Conservation (phyloP, 64 coral and sea anemone genomes). For the Montipora capricornis region DNA sequence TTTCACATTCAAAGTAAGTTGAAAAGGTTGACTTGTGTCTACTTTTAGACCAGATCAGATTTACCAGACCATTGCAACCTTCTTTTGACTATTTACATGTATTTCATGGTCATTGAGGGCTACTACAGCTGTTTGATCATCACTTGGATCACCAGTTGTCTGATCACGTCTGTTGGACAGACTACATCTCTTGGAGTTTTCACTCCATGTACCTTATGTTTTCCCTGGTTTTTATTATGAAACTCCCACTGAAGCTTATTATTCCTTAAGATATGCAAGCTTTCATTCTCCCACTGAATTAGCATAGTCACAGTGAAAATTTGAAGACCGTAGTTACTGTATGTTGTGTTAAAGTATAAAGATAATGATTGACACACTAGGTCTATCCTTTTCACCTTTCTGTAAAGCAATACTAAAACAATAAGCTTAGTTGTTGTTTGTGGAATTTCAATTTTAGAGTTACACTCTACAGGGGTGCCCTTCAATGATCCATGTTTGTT, state of each 20-base stretch:
- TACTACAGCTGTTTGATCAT: slow-evolving; percentile 22
- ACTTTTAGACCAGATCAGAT: not conserved
- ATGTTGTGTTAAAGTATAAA: not conserved
- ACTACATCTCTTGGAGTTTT: not conserved
- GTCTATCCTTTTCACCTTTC: not conserved
- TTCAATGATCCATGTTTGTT: not conserved
- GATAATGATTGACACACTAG: no score
- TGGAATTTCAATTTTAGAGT: not conserved
- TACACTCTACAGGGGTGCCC: not conserved
- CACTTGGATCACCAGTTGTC: not conserved
- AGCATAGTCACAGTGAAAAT: not conserved
- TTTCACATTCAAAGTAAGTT: slow-evolving; percentile 75
- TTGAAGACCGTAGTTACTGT: not conserved
- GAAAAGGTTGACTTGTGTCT: not conserved
- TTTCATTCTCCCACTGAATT: slow-evolving; percentile 3
- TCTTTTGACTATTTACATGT: not conserved
- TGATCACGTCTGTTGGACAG: not conserved
- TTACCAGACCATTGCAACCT: slow-evolving; percentile 37
- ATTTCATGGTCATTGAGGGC: slow-evolving; percentile 34
- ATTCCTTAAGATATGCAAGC: not conserved
- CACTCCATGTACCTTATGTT: not conserved
- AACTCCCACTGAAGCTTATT: not conserved
- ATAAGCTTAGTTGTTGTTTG: not conserved
- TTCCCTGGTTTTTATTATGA: slow-evolving; percentile 1
- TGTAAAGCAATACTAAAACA: not conserved